Evolutionary conservation across 2,113 vertebrate genomes (phyloP).

Genomic region (Illadopsis cleaveri): DNA sequence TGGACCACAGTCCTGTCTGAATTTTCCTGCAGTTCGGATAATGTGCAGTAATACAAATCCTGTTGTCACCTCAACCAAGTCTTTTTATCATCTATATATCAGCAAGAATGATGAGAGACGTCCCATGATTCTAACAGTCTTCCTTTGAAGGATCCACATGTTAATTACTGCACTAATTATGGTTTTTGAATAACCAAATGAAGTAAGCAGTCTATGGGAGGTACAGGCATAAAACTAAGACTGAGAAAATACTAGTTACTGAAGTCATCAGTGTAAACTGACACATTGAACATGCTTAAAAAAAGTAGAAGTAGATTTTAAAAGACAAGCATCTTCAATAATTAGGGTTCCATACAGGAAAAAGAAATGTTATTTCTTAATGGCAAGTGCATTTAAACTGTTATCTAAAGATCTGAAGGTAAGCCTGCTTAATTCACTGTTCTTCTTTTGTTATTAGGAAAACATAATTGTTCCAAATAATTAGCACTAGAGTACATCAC

Average conservation of each 20-base stretch:
- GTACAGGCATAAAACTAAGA: slow-evolving; percentile 72
- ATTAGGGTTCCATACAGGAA: slow-evolving; percentile 72
- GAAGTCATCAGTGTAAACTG: slow-evolving; percentile 77
- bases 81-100: slow-evolving; percentile 77
- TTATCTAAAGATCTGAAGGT: slow-evolving; percentile 80
- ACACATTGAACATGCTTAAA: slow-evolving; percentile 71
- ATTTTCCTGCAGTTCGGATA: slow-evolving; percentile 71
- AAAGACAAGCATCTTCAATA: slow-evolving; percentile 79
- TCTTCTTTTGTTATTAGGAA: slow-evolving; percentile 85
- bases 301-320: slow-evolving; percentile 69
- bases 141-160: slow-evolving; percentile 76
- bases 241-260: slow-evolving; percentile 80
- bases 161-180: slow-evolving; percentile 84
- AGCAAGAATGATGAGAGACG: slow-evolving; percentile 74
- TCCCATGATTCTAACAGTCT: slow-evolving; percentile 74
- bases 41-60: slow-evolving; percentile 59
- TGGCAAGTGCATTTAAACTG: slow-evolving; percentile 81
- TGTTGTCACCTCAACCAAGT: slow-evolving; percentile 69
- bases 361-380: slow-evolving; percentile 78
- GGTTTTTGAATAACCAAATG: slow-evolving; percentile 81
- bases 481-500: slow-evolving; percentile 84
- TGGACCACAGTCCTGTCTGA: slow-evolving; percentile 70
- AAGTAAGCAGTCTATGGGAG: slow-evolving; percentile 82
- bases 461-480: slow-evolving; percentile 88
- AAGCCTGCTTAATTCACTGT: slow-evolving; percentile 82